Evolutionary conservation across 1,140 invertebrate species (phyloP), one percentile per base, ranked within the genome.

Genomic region (Drosophila littoralis): DNA sequence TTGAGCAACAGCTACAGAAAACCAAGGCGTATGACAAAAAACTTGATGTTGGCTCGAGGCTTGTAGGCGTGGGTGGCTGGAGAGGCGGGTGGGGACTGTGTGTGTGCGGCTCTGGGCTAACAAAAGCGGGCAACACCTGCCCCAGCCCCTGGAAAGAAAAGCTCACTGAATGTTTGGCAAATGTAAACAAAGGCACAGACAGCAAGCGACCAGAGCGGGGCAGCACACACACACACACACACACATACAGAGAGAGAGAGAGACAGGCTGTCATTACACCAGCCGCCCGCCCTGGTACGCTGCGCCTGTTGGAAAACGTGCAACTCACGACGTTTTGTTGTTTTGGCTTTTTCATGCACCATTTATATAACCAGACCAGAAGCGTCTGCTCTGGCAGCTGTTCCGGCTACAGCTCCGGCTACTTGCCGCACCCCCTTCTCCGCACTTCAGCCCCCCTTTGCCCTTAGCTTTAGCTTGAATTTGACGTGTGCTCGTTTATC

Each of bases 401-500:
- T 61, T 85, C 65, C 65, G 65, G 70, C 75, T 82, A 33, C 45
- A 35, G 9, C 38, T 22, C 9, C 42, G 36, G 64, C 66, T 13
- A 52, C 32, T 10, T 28, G 5, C 22, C 33, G 7, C 33, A 36
- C 28, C 1, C 17, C 13, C 9, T 0, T n/a, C 36, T 8, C 17
- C 15, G 2, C 5, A 12, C 17, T n/a, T 8, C 43, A 32, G 15
- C 64, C 38, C 65, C 28, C 42, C 13, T 33, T n/a, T 40, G 28
- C 5, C 28, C 55, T 35, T 58, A 48, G 74, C 64, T 57, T 43
- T 60, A 46, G 60, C 69, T 84, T 75, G 59, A 90, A 78, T 89
- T 91, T 91, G 83, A 91, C 88, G 83, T 91, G 89, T 88, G 81
- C 89, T 91, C 88, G 84, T 91, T 91, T 91, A 91, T 91, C 88